Base-by-base conservation (phyloP, 2,888 invertebrate genomes). In the Augochlorella aurata region DNA sequence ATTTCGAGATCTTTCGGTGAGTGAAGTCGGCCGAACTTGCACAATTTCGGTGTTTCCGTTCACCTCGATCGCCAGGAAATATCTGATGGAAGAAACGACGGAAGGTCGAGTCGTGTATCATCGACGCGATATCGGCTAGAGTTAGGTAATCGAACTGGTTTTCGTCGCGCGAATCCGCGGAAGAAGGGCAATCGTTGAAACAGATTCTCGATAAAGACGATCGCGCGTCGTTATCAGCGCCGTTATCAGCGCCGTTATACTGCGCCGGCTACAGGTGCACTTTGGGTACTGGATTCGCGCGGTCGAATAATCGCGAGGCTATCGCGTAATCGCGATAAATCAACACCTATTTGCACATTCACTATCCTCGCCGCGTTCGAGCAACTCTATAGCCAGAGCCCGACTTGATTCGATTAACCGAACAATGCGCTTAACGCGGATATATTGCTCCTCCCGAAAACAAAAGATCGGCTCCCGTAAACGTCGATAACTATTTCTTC, bases 121-220 rank as follows among this genome's bases (percentile, higher is more conserved):
- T 75, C 63, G 74, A 81, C 38, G 21, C 21, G 54, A 54, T 50
- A 74, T 77, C 45, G 69, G 50, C 38, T 38, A 0, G 38, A 38
- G 38, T 84, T 77, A 75, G 75, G 44, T 61, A 74, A 77, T 61
- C 29, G 66, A 70, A 50, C 10, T 49, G 74, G 71, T 74, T 58
- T 58, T 71, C 54, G 63, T n/a, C 12, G 54, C 21, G 54, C n/a
- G 54, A 54, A 66, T 68, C 61, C 29, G 49, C 38, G 70, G 29
- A 29, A 29, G 52, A 58, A 80, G 63, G 52, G 61, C 44, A 21
- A 81, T 83, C 63, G 61, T 61, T 54, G 68, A 67, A 72, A 63
- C 52, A 71, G 49, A 83, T 69, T 49, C 50, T 45, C 47, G n/a
- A n/a, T n/a, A 16, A 8, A 9, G 29, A 29, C 7, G 29, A 61